A percentile compares a stretch with the other conserved stretches of the same genome.
Conservation (phyloP, 2,888 invertebrate genomes). For the Hypena proboscidalis region DNA sequence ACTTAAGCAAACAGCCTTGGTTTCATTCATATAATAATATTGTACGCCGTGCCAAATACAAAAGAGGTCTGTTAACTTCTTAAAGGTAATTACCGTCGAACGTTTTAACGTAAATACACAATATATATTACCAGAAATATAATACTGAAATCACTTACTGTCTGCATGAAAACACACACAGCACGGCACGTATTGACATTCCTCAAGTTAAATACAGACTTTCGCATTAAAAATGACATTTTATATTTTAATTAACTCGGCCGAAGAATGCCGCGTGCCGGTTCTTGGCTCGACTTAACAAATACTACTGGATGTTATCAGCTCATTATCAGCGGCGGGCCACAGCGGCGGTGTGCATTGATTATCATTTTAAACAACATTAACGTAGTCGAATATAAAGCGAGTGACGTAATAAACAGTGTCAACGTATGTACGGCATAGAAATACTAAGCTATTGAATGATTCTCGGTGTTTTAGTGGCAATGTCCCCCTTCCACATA, state of each 20-base stretch:
- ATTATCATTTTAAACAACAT: slow-evolving; percentile 70
- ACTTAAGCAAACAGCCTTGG: too few relatives aligned
- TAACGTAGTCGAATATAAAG: slow-evolving; percentile 51
- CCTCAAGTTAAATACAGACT: slow-evolving; percentile 62
- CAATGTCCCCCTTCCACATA: background rate
- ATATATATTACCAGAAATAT: background rate
- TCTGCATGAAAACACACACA: slow-evolving; percentile 52
- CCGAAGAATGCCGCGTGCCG: slow-evolving; percentile 44
- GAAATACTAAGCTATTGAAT: background rate
- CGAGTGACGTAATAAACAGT: slow-evolving; percentile 43
- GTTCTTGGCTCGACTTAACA: slow-evolving; percentile 43
- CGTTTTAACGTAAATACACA: too few relatives aligned
- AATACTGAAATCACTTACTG: slow-evolving; percentile 57
- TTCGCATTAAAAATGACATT: slow-evolving; percentile 71
- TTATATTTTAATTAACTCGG: slow-evolving; percentile 14
- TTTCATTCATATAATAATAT: too few relatives aligned
- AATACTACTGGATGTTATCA: slow-evolving; percentile 68
- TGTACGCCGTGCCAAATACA: too few relatives aligned
- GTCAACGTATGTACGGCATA: slow-evolving; percentile 50
- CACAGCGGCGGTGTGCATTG: slow-evolving; percentile 47
- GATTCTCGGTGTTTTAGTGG: background rate
- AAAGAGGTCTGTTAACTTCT: too few relatives aligned
- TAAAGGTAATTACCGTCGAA: too few relatives aligned
- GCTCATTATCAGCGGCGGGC: slow-evolving; percentile 60
- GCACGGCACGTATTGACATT: slow-evolving; percentile 60